Conservation (phyloP, 1,140 invertebrate species). For the Panulirus ornatus region DNA sequence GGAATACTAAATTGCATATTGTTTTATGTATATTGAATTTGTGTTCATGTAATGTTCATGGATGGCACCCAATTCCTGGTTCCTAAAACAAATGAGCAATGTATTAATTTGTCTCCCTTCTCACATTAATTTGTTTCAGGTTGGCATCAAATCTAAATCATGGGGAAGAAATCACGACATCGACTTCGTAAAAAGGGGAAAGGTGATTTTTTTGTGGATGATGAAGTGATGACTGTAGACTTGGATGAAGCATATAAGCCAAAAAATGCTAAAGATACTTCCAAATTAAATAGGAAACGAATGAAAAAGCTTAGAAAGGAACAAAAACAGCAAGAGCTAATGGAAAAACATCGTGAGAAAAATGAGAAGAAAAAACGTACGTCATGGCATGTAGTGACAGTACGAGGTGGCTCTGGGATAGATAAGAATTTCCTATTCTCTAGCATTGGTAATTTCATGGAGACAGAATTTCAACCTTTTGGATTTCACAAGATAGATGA, state of each 20-base stretch:
- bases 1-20: too few relatives aligned
- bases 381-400: conserved; percentile 45
- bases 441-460: conserved; percentile 53
- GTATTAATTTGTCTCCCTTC: background rate
- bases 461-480: conserved; percentile 49
- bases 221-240: conserved; percentile 23
- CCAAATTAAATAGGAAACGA: conserved; percentile 49
- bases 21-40: too few relatives aligned
- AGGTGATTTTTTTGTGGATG: background rate
- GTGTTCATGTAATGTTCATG: too few relatives aligned
- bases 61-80: too few relatives aligned
- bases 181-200: background rate
- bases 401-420: background rate
- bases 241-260: background rate
- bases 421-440: conserved; percentile 52
- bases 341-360: background rate
- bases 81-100: background rate
- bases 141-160: background rate
- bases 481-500: conserved; percentile 57
- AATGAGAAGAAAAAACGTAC: background rate
- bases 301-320: conserved; percentile 11
- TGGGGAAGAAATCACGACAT: conserved; percentile 43
- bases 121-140: background rate
- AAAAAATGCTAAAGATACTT: conserved; percentile 34
- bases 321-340: conserved; percentile 5